Conservation (phyloP, 2,888 invertebrate species). For the Isotomurus palustris region DNA sequence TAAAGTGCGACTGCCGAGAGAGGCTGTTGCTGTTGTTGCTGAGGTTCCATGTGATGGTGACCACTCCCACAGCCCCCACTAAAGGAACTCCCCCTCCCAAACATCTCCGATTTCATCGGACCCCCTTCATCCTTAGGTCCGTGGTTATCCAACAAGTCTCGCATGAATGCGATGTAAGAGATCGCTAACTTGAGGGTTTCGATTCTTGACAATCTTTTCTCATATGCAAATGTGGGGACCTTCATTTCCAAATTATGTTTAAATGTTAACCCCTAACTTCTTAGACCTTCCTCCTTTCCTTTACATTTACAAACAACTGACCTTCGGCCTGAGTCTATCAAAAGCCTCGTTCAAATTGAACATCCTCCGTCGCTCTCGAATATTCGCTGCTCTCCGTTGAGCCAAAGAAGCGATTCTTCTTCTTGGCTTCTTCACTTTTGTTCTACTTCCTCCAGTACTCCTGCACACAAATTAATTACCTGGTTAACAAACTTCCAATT, state of each 20-base stretch:
- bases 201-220: constrained; percentile 89
- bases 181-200: constrained; percentile 91
- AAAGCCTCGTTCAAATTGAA: constrained; percentile 95
- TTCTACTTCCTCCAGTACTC: too few relatives aligned
- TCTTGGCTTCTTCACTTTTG: constrained; percentile 82
- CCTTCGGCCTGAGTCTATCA: constrained; percentile 80
- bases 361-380: constrained; percentile 87
- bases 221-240: constrained; percentile 93
- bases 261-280: background rate
- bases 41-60: too few relatives aligned
- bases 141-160: constrained; percentile 76
- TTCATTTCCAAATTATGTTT: constrained; percentile 16
- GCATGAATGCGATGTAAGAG: constrained; percentile 95
- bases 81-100: too few relatives aligned
- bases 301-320: too few relatives aligned
- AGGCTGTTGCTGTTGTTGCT: too few relatives aligned
- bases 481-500: too few relatives aligned
- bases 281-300: background rate
- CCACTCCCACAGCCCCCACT: too few relatives aligned
- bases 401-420: constrained; percentile 85
- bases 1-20: too few relatives aligned
- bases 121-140: too few relatives aligned
- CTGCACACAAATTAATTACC: too few relatives aligned
- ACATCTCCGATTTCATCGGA: too few relatives aligned
- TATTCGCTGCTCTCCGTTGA: constrained; percentile 86